phyloP scores from a whole-genome alignment of 2,888 invertebrate species.

The Catocala fraxini region DNA sequence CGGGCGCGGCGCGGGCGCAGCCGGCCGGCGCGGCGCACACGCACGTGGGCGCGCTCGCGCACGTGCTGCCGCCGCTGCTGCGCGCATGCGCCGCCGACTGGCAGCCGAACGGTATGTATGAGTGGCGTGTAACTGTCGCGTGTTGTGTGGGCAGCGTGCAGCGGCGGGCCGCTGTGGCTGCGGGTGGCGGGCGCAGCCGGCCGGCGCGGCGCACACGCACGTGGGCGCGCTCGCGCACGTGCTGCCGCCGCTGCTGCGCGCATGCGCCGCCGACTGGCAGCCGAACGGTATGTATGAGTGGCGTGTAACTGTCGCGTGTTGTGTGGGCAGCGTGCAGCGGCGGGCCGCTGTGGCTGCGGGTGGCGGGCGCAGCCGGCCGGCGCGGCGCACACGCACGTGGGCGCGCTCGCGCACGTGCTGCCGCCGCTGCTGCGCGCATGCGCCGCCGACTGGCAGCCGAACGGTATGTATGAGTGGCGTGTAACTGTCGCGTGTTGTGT shows the following conservation, averaged over 20 bases:
- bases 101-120: slow-evolving; percentile 28
- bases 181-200: slow-evolving; percentile 29
- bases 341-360: slow-evolving; percentile 53
- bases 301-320: too few species aligned
- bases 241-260: slow-evolving; percentile 40
- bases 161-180: slow-evolving; percentile 55
- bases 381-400: slow-evolving; percentile 27
- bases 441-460: slow-evolving; percentile 38
- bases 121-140: too few species aligned
- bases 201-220: slow-evolving; percentile 30
- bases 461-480: slow-evolving; percentile 15
- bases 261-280: slow-evolving; percentile 42
- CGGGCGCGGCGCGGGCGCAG: slow-evolving; percentile 28
- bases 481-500: too few species aligned
- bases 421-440: slow-evolving; percentile 44
- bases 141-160: slow-evolving; percentile 39
- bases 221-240: slow-evolving; percentile 45
- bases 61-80: slow-evolving; percentile 35
- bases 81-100: slow-evolving; percentile 47
- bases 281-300: slow-evolving; percentile 24
- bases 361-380: slow-evolving; percentile 28
- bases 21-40: slow-evolving; percentile 30
- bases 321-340: slow-evolving; percentile 48
- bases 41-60: slow-evolving; percentile 45
- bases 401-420: slow-evolving; percentile 46